Conservation (phyloP, 2,113 vertebrate genomes). For the Hiodon alosoides region DNA sequence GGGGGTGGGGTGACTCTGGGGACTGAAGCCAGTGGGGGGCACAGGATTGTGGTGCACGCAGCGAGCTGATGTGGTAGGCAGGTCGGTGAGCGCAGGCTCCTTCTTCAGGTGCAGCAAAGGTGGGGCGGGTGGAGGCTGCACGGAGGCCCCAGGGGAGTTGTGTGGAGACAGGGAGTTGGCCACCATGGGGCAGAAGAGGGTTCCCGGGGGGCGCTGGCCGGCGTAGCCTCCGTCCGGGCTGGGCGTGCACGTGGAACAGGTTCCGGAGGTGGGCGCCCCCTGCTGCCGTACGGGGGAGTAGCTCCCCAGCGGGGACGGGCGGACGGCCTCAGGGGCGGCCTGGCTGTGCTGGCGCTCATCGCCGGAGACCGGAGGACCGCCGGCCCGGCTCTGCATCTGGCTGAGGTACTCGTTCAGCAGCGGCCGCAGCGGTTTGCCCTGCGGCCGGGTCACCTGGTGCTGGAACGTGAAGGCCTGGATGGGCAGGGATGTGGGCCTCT, state of each 20-base stretch:
- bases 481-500: slow-evolving; percentile 89
- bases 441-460: slow-evolving; percentile 77
- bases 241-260: slow-evolving; percentile 74
- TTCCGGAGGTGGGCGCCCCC: slow-evolving; percentile 63
- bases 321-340: slow-evolving; percentile 60
- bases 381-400: slow-evolving; percentile 71
- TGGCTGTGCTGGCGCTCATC: slow-evolving; percentile 44
- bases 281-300: slow-evolving; percentile 82
- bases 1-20: slow-evolving; percentile 44
- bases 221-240: slow-evolving; percentile 47
- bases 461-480: slow-evolving; percentile 98
- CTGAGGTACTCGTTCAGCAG: slow-evolving; percentile 76
- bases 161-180: slow-evolving; percentile 60
- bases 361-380: slow-evolving; percentile 54
- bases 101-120: slow-evolving; percentile 45
- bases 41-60: slow-evolving; percentile 60
- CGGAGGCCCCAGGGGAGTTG: slow-evolving; percentile 39
- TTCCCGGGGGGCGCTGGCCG: slow-evolving; percentile 61
- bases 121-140: slow-evolving; percentile 35
- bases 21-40: slow-evolving; percentile 48
- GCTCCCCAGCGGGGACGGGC: slow-evolving; percentile 87
- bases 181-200: slow-evolving; percentile 61
- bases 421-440: slow-evolving; percentile 72
- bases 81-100: slow-evolving; percentile 31
- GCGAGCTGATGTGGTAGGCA: slow-evolving; percentile 56